phyloP scores from a whole-genome alignment of 2,797 vertebrate genomes.

The Gallinago nigripennis region DNA sequence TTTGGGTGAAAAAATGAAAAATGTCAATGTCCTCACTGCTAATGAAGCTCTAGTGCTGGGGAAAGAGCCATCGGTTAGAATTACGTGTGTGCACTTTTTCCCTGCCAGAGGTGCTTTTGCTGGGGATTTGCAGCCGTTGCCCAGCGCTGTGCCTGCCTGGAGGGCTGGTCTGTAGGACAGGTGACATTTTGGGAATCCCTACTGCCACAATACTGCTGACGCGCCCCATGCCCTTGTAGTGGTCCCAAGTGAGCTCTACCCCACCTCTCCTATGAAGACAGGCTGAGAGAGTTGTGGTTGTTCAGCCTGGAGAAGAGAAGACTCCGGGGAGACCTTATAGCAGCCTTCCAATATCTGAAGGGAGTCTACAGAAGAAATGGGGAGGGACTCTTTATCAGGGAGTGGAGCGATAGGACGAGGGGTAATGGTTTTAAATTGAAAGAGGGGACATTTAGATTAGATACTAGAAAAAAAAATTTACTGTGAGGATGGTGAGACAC shows the following conservation, averaged over 20 bases:
- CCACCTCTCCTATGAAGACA: too few species aligned
- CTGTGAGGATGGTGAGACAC: too few species aligned
- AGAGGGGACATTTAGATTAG: too few species aligned
- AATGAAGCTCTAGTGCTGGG: background rate
- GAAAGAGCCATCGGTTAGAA: background rate
- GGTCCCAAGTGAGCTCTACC: background rate
- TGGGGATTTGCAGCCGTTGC: background rate
- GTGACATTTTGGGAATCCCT: accelerated
- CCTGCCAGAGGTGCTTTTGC: background rate
- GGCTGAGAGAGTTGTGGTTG: too few species aligned
- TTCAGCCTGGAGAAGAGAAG: too few species aligned
- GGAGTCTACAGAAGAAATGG: too few species aligned
- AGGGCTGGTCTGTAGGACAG: background rate
- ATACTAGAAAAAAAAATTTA: too few species aligned
- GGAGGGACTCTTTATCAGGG: too few species aligned
- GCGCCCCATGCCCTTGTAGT: accelerated
- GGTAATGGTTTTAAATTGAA: too few species aligned
- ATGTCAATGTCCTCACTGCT: accelerated
- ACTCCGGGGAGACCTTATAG: too few species aligned
- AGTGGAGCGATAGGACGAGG: too few species aligned
- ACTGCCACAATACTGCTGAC: background rate
- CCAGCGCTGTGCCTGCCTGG: accelerated
- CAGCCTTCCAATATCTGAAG: too few species aligned
- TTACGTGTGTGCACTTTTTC: accelerated
- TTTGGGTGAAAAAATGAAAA: background rate